Evolutionary conservation across 2,888 invertebrate species (phyloP).

Genomic region (Sthenelais limicola): DNA sequence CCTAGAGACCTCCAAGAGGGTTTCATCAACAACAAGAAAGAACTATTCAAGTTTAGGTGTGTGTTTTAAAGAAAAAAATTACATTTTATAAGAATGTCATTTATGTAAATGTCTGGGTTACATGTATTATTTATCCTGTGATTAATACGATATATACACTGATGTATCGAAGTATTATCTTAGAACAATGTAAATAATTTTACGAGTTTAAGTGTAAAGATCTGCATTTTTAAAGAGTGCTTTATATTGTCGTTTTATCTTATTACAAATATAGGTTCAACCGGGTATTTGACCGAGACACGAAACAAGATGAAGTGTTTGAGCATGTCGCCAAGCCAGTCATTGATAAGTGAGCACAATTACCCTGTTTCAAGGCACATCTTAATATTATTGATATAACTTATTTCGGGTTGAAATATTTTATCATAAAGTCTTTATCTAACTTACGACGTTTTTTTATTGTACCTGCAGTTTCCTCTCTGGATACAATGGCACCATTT

Average conservation of each 20-base stretch:
- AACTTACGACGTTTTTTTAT: neutral
- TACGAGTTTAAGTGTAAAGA: too few species aligned
- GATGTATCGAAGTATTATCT: too few species aligned
- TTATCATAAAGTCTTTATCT: neutral
- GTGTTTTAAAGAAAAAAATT: too few species aligned
- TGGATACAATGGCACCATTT: constrained; percentile 73
- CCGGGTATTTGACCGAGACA: constrained; percentile 68
- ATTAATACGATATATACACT: too few species aligned
- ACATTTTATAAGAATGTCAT: too few species aligned
- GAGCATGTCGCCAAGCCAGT: constrained; percentile 71
- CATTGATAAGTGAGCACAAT: constrained; percentile 69
- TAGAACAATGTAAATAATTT: too few species aligned
- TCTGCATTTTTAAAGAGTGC: too few species aligned
- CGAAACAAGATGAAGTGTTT: constrained; percentile 71
- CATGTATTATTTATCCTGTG: too few species aligned
- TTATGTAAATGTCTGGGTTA: too few species aligned
- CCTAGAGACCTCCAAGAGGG: constrained; percentile 70
- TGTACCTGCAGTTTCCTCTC: constrained; percentile 67
- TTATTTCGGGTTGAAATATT: neutral
- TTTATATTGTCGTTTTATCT: too few species aligned
- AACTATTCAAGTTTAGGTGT: constrained; percentile 70
- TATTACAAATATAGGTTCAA: constrained; percentile 61
- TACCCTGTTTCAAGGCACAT: neutral
- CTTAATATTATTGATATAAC: neutral
- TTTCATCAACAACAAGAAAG: constrained; percentile 71